Evolutionary conservation across 2,113 vertebrate species (phyloP).

Genomic region (Rhynchopsitta pachyrhyncha): DNA sequence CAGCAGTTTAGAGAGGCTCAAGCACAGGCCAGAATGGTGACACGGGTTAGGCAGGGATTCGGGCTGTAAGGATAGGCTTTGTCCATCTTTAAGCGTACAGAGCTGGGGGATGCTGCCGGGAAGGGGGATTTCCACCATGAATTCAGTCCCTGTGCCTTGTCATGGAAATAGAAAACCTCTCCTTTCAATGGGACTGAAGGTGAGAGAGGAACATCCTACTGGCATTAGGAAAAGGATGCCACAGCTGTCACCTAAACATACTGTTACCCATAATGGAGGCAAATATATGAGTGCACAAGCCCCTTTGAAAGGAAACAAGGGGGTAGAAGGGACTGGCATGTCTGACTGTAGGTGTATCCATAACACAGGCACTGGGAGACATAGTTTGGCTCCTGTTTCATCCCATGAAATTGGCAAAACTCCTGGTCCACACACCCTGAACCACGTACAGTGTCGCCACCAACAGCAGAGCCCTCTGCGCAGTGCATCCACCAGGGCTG

Average conservation of each 20-base stretch:
- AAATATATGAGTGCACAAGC: background rate
- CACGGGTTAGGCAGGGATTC: fast-evolving
- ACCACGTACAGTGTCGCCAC: fast-evolving
- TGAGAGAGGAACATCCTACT: background rate
- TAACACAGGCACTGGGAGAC: background rate
- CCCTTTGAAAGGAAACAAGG: background rate
- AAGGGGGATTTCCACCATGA: background rate
- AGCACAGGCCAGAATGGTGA: background rate
- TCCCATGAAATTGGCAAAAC: background rate
- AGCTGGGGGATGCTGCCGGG: background rate
- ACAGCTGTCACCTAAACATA: background rate
- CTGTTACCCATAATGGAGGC: background rate
- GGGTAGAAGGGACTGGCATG: background rate
- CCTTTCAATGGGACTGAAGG: background rate
- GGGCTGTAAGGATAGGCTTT: background rate
- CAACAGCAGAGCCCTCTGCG: background rate
- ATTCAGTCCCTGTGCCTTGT: background rate
- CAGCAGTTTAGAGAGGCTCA: background rate
- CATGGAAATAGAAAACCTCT: background rate
- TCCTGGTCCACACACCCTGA: background rate
- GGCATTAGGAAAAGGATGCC: background rate
- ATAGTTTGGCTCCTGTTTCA: background rate
- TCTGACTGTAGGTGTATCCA: background rate
- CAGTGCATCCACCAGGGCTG: fast-evolving
- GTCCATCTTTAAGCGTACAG: background rate